Percentiles rank a stretch among this genome's conserved stretches.
phyloP scores from a whole-genome alignment of 1,140 invertebrate genomes.

The Dendroctonus ponderosae region DNA sequence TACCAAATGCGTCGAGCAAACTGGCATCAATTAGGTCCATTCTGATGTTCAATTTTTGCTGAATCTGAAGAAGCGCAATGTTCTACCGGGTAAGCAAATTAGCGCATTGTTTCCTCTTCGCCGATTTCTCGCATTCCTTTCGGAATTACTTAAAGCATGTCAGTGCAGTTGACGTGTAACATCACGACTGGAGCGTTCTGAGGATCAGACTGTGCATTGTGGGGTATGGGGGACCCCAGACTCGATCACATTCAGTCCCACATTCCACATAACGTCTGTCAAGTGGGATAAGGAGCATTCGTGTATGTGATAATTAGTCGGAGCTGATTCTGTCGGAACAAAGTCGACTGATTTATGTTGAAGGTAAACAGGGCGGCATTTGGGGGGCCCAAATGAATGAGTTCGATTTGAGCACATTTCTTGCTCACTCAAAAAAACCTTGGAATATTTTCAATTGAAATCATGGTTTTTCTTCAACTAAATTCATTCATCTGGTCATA shows the following conservation, averaged over 20 bases:
- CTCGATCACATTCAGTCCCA: constrained; percentile 33
- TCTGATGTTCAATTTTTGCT: too few relatives aligned
- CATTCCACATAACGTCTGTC: constrained; percentile 47
- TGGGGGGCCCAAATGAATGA: too few relatives aligned
- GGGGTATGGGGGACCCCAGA: too few relatives aligned
- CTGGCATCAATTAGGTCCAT: too few relatives aligned
- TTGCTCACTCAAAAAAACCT: too few relatives aligned
- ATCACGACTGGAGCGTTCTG: constrained; percentile 14
- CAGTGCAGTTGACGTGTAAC: constrained; percentile 24
- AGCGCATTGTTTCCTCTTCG: constrained; percentile 10
- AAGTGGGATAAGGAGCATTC: constrained; percentile 50
- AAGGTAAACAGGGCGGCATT: constrained; percentile 6
- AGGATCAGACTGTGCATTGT: too few relatives aligned
- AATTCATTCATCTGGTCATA: too few relatives aligned
- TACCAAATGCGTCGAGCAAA: too few relatives aligned
- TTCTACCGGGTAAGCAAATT: constrained; percentile 8
- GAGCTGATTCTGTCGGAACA: constrained; percentile 38
- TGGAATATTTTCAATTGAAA: too few relatives aligned
- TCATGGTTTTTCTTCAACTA: too few relatives aligned
- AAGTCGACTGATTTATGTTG: constrained; percentile 13
- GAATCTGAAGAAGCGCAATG: not conserved
- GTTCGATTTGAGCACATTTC: too few relatives aligned
- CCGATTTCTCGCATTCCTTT: constrained; percentile 16
- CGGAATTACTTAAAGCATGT: constrained; percentile 23
- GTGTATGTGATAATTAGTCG: constrained; percentile 50